phyloP scores from a whole-genome alignment of 2,113 vertebrate genomes.

The Mirza zaza region DNA sequence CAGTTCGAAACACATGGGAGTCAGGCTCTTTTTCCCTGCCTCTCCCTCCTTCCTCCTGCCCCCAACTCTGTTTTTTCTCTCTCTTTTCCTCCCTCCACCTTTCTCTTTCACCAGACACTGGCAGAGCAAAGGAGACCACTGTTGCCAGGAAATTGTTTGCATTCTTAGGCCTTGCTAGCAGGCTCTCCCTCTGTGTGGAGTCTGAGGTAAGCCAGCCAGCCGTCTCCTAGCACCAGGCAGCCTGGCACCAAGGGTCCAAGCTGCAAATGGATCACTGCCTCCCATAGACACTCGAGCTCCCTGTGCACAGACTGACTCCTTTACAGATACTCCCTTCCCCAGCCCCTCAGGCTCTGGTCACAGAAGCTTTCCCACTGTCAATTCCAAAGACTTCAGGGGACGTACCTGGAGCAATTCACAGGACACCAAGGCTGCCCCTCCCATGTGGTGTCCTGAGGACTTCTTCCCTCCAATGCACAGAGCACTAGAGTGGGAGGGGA shows the following conservation, averaged over 20 bases:
- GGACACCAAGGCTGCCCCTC: too few species aligned
- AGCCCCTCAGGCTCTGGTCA: neutral
- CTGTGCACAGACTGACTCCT: neutral
- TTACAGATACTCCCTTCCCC: neutral
- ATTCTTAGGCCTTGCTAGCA: constrained; percentile 21
- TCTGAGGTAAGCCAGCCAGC: neutral
- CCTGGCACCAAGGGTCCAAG: neutral
- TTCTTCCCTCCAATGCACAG: neutral
- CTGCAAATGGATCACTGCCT: neutral
- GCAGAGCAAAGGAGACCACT: neutral
- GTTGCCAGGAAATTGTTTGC: constrained; percentile 40
- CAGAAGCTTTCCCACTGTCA: neutral
- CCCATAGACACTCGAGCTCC: neutral
- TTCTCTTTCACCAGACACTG: neutral
- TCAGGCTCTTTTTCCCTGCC: neutral
- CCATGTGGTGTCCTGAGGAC: neutral
- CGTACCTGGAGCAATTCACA: neutral
- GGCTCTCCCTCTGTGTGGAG: neutral
- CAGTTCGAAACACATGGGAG: neutral
- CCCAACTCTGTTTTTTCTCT: neutral
- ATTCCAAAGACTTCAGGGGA: neutral
- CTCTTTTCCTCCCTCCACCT: neutral
- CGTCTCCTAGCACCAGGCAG: neutral
- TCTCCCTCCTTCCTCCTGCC: neutral
- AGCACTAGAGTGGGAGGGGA: rapidly evolving